Percentiles rank a stretch among this genome's conserved stretches.
phyloP scores from a whole-genome alignment of 2,797 vertebrate species.

The Siniperca scherzeri region DNA sequence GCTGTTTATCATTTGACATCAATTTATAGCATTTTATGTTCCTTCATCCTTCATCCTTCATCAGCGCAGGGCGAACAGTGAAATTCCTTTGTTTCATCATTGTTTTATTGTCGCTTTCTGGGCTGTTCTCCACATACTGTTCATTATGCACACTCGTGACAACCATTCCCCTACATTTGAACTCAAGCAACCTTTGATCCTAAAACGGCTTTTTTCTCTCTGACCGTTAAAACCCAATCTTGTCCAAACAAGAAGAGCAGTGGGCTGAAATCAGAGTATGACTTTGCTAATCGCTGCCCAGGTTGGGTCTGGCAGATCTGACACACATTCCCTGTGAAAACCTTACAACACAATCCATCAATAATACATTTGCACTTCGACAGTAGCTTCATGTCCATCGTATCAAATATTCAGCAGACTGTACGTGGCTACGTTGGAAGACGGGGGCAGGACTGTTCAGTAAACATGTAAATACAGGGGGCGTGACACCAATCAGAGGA shows the following conservation, averaged over 20 bases:
- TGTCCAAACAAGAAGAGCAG: slow-evolving; percentile 7
- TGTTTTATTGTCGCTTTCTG: slow-evolving; percentile 46
- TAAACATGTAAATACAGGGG: slow-evolving; percentile 9
- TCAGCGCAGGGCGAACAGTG: background rate
- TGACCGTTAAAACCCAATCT: background rate
- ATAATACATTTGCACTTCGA: slow-evolving; percentile 78
- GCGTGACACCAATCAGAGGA: background rate
- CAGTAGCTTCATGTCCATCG: slow-evolving; percentile 66
- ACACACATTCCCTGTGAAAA: slow-evolving; percentile 75
- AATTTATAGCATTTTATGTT: slow-evolving; percentile 37
- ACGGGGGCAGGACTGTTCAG: slow-evolving; percentile 18
- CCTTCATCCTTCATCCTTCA: background rate
- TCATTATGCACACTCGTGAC: slow-evolving; percentile 9
- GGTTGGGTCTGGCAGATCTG: slow-evolving; percentile 49
- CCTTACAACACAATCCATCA: slow-evolving; percentile 73
- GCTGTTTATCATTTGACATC: slow-evolving; percentile 36
- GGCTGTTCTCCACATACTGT: slow-evolving; percentile 19
- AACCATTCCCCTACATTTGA: background rate
- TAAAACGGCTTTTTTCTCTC: background rate
- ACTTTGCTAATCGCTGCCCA: slow-evolving; percentile 58
- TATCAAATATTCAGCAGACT: slow-evolving; percentile 81
- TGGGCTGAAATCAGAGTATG: slow-evolving; percentile 74
- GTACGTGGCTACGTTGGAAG: slow-evolving; percentile 42
- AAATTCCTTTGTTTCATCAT: slow-evolving; percentile 37
- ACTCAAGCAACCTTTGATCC: background rate